phyloP scores from a whole-genome alignment of 2,888 invertebrate genomes.

The Cremastobaeus sp. region DNA sequence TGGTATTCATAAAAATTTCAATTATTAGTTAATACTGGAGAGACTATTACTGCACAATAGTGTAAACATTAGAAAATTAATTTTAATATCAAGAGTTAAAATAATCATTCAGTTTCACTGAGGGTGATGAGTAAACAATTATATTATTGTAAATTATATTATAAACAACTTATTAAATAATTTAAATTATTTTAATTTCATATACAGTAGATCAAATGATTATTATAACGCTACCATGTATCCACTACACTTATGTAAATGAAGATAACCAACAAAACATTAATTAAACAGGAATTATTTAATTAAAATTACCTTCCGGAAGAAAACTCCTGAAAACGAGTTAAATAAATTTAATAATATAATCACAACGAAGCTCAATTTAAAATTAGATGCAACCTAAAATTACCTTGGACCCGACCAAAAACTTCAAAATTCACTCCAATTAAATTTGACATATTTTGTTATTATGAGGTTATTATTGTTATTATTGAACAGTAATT shows the following conservation, averaged over 20 bases:
- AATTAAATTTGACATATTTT: constrained; percentile 67
- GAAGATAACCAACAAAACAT: background rate
- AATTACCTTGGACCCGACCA: constrained; percentile 76
- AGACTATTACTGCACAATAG: background rate
- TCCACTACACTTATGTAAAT: background rate
- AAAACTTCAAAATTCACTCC: constrained; percentile 77
- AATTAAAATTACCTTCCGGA: constrained; percentile 74
- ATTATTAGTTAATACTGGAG: background rate
- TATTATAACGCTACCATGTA: too few species aligned
- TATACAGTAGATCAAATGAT: too few species aligned
- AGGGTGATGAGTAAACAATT: too few species aligned
- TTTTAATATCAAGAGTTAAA: too few species aligned
- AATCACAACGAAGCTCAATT: background rate
- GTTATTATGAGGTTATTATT: background rate
- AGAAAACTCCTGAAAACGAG: constrained; percentile 76
- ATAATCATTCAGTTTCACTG: too few species aligned
- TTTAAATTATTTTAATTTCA: too few species aligned
- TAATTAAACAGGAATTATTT: background rate
- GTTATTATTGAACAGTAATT: too few species aligned
- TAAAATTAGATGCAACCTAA: background rate
- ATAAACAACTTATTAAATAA: too few species aligned
- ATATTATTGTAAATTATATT: too few species aligned
- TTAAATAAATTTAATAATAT: background rate
- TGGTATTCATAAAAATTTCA: background rate
- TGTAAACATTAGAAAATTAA: background rate